Evolutionary conservation across 2,113 vertebrate species (phyloP), one percentile per base, ranked within the genome.

Genomic region (Tinamus guttatus): DNA sequence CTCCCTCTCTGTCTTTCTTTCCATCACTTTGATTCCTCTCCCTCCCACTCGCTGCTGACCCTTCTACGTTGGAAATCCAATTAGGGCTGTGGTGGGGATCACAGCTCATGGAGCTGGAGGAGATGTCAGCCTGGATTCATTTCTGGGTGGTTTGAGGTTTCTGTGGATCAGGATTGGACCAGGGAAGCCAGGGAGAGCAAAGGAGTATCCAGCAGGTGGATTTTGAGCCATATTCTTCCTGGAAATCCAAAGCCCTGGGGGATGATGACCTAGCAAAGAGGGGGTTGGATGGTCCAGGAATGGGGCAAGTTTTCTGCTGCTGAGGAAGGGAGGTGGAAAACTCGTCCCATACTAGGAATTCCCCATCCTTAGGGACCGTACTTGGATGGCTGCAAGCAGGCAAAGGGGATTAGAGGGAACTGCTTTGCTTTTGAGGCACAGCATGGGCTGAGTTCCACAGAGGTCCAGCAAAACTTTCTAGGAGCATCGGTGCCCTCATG

Each of bases 41-140:
- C 93, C 87, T 83, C 75, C 82, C 94, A 24, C 95, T 97, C 96
- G 92, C 96, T 41, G 83, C 96, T 97, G 98, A 97, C 97, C 97
- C 80, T 84, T 95, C 96, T 93, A 95, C 78, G 97, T 94, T 95
- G 96, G 92, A 97, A 97, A 96, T 97, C 97, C 97, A 96, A 68
- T 96, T 93, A 97, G 93, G 94, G 89, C 81, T 67, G 89, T 47
- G 84, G 95, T 94, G 47, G 47, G 82, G 83, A 11, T 90, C 85
- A 94, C 97, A 96, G 97, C 92, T 30, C 12, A 7, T 38, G 65
- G 85, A 81, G 89, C 47, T 1, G 27, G 56, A 15, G 64, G 67
- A 73, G 11, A 21, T 73, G 58, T 56, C 71, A 76, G 22, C 32
- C 5, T 45, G 59, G 92, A 84, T 83, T 41, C 30, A 2, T 78